Percentiles rank a stretch among this genome's conserved stretches.
These are phyloP conservation scores for Protobothrops flavoviridis DNA, from an alignment of 2,113 vertebrate species.

Conservation along the genomic window DNA sequence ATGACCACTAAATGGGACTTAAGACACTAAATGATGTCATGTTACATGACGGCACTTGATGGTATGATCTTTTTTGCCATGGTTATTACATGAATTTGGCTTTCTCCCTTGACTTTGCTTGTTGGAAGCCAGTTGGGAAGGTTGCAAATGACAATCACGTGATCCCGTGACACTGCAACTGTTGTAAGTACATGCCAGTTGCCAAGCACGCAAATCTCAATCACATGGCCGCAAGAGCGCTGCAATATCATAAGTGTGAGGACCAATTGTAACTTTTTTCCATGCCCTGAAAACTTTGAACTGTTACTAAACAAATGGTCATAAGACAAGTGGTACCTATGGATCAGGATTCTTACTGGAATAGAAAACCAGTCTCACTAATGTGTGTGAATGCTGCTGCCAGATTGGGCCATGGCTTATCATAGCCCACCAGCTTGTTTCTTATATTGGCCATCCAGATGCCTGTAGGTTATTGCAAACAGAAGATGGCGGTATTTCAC, in stretches of 20 bases:
- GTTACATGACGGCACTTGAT: background rate
- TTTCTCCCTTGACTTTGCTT: background rate
- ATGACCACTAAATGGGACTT: background rate
- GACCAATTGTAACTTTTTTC: background rate
- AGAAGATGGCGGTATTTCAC: background rate
- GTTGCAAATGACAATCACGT: background rate
- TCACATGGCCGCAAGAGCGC: background rate
- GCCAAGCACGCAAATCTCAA: background rate
- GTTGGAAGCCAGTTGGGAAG: background rate
- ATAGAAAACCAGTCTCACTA: background rate
- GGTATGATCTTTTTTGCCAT: background rate
- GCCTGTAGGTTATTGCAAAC: background rate
- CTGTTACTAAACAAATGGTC: background rate
- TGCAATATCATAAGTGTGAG: background rate
- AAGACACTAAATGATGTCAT: background rate
- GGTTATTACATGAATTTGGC: background rate
- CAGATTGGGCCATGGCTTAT: background rate
- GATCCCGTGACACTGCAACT: background rate
- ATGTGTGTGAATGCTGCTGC: background rate
- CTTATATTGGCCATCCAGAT: background rate
- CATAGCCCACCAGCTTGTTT: background rate
- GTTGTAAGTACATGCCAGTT: background rate
- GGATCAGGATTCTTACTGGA: conserved; percentile 20
- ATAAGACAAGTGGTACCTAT: background rate
- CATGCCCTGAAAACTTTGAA: background rate